phyloP scores from a whole-genome alignment of 2,888 invertebrate species.

The Chydorus sphaericus region DNA sequence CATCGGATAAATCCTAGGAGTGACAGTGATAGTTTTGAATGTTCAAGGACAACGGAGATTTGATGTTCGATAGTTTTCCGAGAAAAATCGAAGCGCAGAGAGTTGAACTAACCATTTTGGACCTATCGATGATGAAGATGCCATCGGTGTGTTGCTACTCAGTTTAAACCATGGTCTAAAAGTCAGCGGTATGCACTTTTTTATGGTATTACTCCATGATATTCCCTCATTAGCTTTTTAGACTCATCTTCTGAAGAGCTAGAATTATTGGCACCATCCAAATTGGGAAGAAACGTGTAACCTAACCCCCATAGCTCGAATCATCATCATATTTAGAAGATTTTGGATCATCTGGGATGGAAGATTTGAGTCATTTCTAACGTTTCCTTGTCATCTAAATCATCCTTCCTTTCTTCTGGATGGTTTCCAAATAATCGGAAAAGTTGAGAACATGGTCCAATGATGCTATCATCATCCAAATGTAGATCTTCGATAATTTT shows the following conservation, averaged over 20 bases:
- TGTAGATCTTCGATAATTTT: not conserved
- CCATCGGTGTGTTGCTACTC: no score
- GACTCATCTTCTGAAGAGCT: conserved; percentile 12
- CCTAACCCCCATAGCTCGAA: no score
- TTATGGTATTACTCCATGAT: not conserved
- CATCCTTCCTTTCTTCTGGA: conserved; percentile 24
- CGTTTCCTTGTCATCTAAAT: conserved; percentile 24
- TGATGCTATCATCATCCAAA: conserved; percentile 57
- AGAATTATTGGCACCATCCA: conserved; percentile 47
- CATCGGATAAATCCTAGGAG: no score
- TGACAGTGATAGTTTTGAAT: no score
- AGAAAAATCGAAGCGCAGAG: not conserved
- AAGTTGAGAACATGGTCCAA: conserved; percentile 46
- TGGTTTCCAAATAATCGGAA: not conserved
- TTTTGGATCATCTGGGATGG: conserved; percentile 17
- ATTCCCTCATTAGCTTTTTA: not conserved
- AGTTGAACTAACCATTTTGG: not conserved
- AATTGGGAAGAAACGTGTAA: conserved; percentile 32
- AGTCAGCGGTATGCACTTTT: not conserved
- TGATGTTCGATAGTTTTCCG: not conserved
- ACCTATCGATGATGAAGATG: not conserved
- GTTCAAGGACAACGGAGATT: no score
- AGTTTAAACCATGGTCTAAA: not conserved
- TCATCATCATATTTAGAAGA: no score
- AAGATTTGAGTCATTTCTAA: conserved; percentile 26